A percentile compares a stretch with the other conserved stretches of the same genome.
Conservation (phyloP, 2,797 vertebrate species). For the Liasis olivaceus region DNA sequence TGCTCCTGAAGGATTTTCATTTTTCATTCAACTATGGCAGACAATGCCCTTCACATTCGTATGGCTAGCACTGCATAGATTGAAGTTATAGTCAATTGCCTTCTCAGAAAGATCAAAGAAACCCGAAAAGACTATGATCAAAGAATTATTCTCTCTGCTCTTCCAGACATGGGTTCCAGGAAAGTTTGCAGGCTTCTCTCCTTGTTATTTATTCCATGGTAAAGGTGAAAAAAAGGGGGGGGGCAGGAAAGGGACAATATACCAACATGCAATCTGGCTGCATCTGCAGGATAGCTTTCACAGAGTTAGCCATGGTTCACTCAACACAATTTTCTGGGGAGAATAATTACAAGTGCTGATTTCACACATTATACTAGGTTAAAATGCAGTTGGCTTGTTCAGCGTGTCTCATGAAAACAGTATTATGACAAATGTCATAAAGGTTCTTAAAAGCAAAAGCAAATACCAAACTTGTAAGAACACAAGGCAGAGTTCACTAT, state of each 20-base stretch:
- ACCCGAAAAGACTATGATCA: not conserved
- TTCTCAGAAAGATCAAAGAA: not conserved
- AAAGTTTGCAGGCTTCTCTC: not conserved
- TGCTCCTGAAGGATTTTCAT: too few relatives aligned
- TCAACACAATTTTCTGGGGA: not conserved
- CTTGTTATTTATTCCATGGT: not conserved
- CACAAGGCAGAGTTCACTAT: not conserved
- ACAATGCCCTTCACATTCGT: too few relatives aligned
- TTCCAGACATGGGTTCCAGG: not conserved
- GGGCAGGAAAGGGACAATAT: not conserved
- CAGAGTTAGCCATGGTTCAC: not conserved
- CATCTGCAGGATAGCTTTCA: not conserved
- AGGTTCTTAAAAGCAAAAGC: not conserved
- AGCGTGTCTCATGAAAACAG: not conserved
- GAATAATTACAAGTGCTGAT: not conserved
- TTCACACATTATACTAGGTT: not conserved
- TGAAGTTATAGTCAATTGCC: not conserved
- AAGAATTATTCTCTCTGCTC: not conserved
- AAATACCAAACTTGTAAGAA: not conserved
- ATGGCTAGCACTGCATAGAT: not conserved
- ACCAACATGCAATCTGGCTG: not conserved
- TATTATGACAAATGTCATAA: not conserved
- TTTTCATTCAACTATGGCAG: too few relatives aligned
- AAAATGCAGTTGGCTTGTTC: not conserved
- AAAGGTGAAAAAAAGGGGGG: not conserved